Conservation (phyloP, 2,888 invertebrate genomes). For the Acanthococcus lagerstroemiae region DNA sequence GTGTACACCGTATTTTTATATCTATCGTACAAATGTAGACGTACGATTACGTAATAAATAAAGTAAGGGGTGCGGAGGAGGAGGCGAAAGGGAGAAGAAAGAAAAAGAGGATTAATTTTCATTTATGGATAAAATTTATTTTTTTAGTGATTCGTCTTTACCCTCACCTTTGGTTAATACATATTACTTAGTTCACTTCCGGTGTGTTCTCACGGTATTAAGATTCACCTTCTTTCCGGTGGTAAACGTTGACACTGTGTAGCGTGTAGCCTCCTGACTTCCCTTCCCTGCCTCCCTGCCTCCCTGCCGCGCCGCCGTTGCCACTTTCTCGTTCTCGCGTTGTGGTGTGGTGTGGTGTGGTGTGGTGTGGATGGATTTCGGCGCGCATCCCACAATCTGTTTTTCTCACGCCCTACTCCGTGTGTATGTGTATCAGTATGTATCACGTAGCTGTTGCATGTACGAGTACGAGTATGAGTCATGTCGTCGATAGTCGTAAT, state of each 20-base stretch:
- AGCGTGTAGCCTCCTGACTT: neutral
- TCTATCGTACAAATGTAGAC: neutral
- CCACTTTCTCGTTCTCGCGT: no score
- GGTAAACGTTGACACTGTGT: slow-evolving; percentile 18
- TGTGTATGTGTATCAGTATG: no score
- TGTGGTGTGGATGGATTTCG: neutral
- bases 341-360: no score
- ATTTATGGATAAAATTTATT: slow-evolving; percentile 24
- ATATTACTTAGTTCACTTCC: slow-evolving; percentile 17
- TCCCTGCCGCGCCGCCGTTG: no score
- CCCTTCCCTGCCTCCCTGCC: slow-evolving; percentile 2
- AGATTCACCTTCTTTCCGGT: slow-evolving; percentile 28
- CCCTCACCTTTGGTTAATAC: slow-evolving; percentile 26
- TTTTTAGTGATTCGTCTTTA: slow-evolving; percentile 21
- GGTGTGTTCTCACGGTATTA: slow-evolving; percentile 29
- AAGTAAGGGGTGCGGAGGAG: neutral
- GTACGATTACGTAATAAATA: neutral
- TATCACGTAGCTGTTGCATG: no score
- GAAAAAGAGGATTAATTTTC: slow-evolving; percentile 24
- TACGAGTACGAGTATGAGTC: slow-evolving; percentile 23
- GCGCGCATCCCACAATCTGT: slow-evolving; percentile 3
- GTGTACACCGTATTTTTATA: no score
- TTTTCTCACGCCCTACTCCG: slow-evolving; percentile 27
- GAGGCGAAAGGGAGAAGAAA: neutral
- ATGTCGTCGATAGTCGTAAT: slow-evolving; percentile 11